Evolutionary conservation across 2,113 vertebrate genomes (phyloP).

Genomic region (Tamias sibiricus): DNA sequence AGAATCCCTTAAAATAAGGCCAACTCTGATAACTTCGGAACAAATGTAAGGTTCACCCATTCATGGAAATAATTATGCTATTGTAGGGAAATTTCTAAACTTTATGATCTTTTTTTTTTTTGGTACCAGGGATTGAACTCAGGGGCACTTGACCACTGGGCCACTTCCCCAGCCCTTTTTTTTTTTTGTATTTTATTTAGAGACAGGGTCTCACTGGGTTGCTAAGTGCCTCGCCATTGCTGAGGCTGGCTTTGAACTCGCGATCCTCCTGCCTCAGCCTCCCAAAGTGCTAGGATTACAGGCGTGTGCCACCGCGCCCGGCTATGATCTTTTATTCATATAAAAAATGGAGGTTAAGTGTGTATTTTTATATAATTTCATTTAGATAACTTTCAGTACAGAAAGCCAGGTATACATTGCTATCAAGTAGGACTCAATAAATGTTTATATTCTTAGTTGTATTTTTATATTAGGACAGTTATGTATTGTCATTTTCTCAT

Average conservation of each 20-base stretch:
- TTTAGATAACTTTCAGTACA: neutral
- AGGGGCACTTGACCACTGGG: too few species aligned
- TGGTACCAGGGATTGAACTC: too few species aligned
- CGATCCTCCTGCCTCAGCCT: too few species aligned
- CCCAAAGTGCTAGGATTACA: too few species aligned
- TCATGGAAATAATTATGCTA: neutral
- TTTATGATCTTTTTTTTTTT: conserved; percentile 4
- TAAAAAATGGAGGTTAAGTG: too few species aligned
- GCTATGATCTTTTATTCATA: too few species aligned
- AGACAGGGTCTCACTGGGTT: too few species aligned
- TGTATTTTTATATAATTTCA: neutral
- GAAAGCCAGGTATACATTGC: neutral
- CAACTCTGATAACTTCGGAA: neutral
- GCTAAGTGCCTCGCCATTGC: too few species aligned
- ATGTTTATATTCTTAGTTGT: neutral
- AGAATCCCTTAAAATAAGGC: neutral
- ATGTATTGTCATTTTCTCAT: neutral
- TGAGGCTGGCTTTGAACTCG: too few species aligned
- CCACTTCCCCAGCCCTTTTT: too few species aligned
- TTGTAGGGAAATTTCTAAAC: neutral
- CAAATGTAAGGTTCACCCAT: neutral
- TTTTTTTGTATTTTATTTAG: too few species aligned
- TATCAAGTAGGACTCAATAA: neutral
- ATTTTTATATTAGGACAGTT: neutral
- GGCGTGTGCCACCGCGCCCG: too few species aligned